phyloP scores from a whole-genome alignment of 2,888 invertebrate species.

The Rambutsinella grinnellia region DNA sequence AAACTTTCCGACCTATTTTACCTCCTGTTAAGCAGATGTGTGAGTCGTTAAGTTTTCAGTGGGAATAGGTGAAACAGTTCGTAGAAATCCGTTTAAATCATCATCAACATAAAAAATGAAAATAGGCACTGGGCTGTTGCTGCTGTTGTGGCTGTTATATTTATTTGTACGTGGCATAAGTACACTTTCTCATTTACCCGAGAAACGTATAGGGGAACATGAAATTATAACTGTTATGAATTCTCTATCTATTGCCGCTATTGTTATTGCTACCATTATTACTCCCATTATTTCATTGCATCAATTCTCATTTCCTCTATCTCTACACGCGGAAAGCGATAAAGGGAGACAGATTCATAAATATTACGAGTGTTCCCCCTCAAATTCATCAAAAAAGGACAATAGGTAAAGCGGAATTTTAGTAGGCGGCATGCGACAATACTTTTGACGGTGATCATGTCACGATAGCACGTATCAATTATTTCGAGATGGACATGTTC shows the following conservation, averaged over 20 bases:
- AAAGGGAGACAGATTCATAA: constrained; percentile 45
- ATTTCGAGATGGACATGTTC: no score
- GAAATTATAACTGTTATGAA: not conserved
- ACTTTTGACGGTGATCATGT: constrained; percentile 10
- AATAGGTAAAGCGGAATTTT: not conserved
- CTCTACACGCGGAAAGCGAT: constrained; percentile 35
- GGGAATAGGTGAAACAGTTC: not conserved
- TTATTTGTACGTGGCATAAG: no score
- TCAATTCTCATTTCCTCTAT: constrained; percentile 52
- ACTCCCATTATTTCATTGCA: constrained; percentile 37
- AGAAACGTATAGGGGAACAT: not conserved
- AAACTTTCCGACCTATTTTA: not conserved
- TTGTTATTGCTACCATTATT: constrained; percentile 5
- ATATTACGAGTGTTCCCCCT: constrained; percentile 1
- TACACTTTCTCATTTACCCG: no score
- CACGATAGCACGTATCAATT: constrained; percentile 25
- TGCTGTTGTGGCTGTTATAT: no score
- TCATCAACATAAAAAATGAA: not conserved
- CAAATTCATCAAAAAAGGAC: not conserved
- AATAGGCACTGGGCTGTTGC: no score
- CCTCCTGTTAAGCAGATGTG: not conserved
- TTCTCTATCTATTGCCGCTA: not conserved
- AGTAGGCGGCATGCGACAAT: not conserved
- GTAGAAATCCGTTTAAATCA: not conserved
- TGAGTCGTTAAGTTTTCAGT: no score